Conservation (phyloP, 2,113 vertebrate species). For the Recurvirostra avosetta region DNA sequence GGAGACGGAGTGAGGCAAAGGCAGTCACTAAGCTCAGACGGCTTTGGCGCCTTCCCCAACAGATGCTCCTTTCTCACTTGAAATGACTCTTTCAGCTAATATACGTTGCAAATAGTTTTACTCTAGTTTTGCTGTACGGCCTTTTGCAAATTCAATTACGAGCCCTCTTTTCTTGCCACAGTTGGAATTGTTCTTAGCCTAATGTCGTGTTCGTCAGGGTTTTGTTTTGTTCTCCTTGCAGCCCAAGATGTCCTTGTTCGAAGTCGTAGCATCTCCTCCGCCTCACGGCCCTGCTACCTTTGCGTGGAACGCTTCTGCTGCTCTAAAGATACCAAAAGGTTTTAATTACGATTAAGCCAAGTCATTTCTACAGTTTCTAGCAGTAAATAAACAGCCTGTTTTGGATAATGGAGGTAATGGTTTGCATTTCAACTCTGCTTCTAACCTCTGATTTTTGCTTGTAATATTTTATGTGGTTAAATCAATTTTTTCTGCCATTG, state of each 20-base stretch:
- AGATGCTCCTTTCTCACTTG: not conserved
- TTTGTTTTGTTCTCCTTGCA: conserved; percentile 27
- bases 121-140: not conserved
- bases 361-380: conserved; percentile 4
- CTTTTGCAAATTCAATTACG: conserved; percentile 34
- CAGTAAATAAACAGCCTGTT: conserved; percentile 43
- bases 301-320: conserved; percentile 9
- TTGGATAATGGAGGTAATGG: conserved; percentile 63
- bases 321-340: conserved; percentile 69
- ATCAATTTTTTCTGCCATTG: conserved; percentile 66
- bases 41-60: rapidly evolving
- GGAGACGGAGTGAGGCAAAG: not conserved
- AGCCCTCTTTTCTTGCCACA: conserved; percentile 39
- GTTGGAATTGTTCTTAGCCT: not conserved
- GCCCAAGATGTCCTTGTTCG: conserved; percentile 4
- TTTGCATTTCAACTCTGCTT: conserved; percentile 57
- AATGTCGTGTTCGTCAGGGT: not conserved
- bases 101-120: not conserved
- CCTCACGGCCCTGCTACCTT: conserved; percentile 28
- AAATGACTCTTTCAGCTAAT: not conserved
- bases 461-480: conserved; percentile 62
- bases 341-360: conserved; percentile 62
- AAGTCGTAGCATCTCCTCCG: not conserved
- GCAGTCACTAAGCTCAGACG: not conserved
- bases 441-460: conserved; percentile 64